Evolutionary conservation across 1,140 invertebrate species (phyloP).

Genomic region (Drosophila lini): DNA sequence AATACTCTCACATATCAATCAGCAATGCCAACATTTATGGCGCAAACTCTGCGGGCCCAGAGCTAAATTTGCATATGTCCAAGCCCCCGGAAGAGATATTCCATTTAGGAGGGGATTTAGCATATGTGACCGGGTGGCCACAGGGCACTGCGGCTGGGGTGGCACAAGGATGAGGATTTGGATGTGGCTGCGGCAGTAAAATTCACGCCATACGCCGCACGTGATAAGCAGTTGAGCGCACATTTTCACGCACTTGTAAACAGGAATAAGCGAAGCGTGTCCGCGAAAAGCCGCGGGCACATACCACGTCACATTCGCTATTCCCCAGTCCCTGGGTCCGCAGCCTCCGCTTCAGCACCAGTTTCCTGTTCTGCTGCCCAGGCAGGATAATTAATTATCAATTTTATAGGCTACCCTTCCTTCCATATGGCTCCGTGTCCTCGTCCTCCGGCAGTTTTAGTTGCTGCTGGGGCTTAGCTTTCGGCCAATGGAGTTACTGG

Average conservation of each 20-base stretch:
- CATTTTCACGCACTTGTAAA: slow-evolving; percentile 81
- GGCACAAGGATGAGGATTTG: slow-evolving; percentile 2
- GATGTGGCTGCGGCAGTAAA: slow-evolving; percentile 60
- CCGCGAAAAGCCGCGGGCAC: slow-evolving; percentile 65
- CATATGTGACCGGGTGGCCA: slow-evolving; percentile 70
- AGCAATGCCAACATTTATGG: slow-evolving; percentile 31
- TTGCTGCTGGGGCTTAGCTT: slow-evolving; percentile 30
- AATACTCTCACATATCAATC: slow-evolving; percentile 41
- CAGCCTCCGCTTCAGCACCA: background rate
- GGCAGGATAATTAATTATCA: slow-evolving; percentile 80
- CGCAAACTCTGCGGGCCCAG: slow-evolving; percentile 3
- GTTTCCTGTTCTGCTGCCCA: slow-evolving; percentile 6
- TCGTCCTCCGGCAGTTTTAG: slow-evolving; percentile 16
- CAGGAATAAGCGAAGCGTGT: slow-evolving; percentile 77
- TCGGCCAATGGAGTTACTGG: slow-evolving; percentile 37
- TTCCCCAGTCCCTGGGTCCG: background rate
- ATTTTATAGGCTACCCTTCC: slow-evolving; percentile 56
- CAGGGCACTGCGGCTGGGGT: slow-evolving; percentile 28
- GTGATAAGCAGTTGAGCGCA: slow-evolving; percentile 80
- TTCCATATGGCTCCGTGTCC: slow-evolving; percentile 8
- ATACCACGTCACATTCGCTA: background rate
- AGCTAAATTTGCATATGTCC: slow-evolving; percentile 53
- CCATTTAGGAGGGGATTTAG: slow-evolving; percentile 36
- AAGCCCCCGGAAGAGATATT: slow-evolving; percentile 45
- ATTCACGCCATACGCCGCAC: slow-evolving; percentile 67